Base-by-base conservation (phyloP, 2,888 invertebrate genomes). In the Willowsia nigromaculata region DNA sequence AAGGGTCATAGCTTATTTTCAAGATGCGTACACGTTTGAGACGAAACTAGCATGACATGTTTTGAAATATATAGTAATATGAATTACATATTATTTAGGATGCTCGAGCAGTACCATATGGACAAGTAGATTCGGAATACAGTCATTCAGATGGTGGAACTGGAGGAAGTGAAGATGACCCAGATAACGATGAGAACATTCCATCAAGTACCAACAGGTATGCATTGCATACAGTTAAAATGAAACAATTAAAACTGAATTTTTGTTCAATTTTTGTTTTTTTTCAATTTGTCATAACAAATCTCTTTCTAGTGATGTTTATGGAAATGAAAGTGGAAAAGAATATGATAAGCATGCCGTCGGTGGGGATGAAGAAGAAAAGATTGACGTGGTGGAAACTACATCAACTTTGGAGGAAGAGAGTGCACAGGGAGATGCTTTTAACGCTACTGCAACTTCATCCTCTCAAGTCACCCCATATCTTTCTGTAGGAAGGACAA, bases 131-230 rank as follows among this genome's bases (percentile, higher is more conserved):
- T 37, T 87, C 83, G 0, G 88, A 88, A 33, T 76, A 53, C n/a
- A 76, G 88, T 11, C 71, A 76, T 27, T 88, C 88, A 11, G 88
- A 87, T 13, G 82, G 80, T 13, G 82, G 81, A 7, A 59, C 50
- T 71, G 88, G 83, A 37, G 83, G 83, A 78, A 88, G 88, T 68
- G 88, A 88, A 68, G 88, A 88, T 18, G 88, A 88, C 65, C 88
- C 88, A 15, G 88, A 88, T 53, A 56, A 83, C 7, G 88, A 88
- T 0, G 88, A 88, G 65, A 88, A 88, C 25, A 37, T 83, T 76
- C 83, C 82, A 27, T 76, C 78, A 25, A 83, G 83, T 50, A 83
- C 56, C 0, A 71, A 50, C 47, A 76, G 74, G 74, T 76, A 50
- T 50, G 18, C n/a, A n/a, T 7, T 18, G 50, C 50, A n/a, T n/a